These are phyloP conservation scores for Latrodectus elegans DNA, from an alignment of 2,888 invertebrate species.

Conservation along the genomic window DNA sequence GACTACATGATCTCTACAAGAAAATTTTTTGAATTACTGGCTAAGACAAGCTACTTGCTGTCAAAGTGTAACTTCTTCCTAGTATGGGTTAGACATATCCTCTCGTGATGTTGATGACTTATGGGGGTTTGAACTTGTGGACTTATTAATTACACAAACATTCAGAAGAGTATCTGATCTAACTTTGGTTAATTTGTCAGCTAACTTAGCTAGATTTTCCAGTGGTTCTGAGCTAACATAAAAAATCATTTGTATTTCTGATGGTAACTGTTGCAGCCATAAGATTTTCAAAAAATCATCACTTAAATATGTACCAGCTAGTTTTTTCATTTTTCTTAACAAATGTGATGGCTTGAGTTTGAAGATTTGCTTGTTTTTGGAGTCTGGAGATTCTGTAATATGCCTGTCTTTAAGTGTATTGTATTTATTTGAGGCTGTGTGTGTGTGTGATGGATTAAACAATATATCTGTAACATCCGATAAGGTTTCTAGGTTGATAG, in stretches of 20 bases:
- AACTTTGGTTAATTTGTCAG: not conserved
- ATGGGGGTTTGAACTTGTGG: too few species aligned
- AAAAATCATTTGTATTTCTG: not conserved
- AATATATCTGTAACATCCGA: too few species aligned
- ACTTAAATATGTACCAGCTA: not conserved
- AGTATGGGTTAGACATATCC: too few species aligned
- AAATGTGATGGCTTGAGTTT: not conserved
- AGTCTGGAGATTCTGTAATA: not conserved
- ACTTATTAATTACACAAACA: too few species aligned
- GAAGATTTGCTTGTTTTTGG: not conserved
- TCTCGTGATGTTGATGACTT: not conserved
- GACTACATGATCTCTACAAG: too few species aligned
- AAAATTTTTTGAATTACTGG: too few species aligned
- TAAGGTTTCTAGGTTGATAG: slow-evolving; percentile 1
- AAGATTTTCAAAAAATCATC: not conserved
- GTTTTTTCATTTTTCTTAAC: not conserved
- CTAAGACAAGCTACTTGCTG: too few species aligned
- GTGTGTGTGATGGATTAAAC: not conserved
- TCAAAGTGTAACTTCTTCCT: too few species aligned
- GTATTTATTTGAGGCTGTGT: not conserved
- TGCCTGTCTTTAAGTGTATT: not conserved
- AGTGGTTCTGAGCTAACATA: not conserved
- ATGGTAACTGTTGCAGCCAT: not conserved
- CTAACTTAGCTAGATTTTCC: not conserved
- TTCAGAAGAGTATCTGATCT: too few species aligned